phyloP scores from a whole-genome alignment of 2,797 vertebrate genomes.

The Gila robusta region DNA sequence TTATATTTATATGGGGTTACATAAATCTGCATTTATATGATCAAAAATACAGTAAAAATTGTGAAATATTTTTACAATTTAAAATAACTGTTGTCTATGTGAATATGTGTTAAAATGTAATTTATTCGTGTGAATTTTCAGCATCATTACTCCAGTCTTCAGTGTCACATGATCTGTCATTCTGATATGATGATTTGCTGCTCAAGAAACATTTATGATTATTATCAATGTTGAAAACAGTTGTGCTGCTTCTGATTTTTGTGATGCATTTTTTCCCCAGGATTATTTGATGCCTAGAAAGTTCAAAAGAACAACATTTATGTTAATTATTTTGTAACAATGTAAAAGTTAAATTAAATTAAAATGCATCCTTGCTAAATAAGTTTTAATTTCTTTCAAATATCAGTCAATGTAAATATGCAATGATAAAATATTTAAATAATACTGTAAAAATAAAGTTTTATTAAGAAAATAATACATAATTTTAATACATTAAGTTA shows the following conservation, averaged over 20 bases:
- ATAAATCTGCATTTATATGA: not conserved
- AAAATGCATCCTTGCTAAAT: not conserved
- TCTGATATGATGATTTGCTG: not conserved
- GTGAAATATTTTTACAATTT: not conserved
- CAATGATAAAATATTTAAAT: not conserved
- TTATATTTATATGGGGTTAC: not conserved
- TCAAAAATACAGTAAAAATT: not conserved
- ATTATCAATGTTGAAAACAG: not conserved
- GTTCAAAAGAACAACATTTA: not conserved
- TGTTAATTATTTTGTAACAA: not conserved
- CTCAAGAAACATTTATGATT: not conserved
- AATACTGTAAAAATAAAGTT: not conserved
- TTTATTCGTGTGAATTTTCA: not conserved
- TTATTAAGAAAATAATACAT: not conserved
- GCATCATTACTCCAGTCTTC: conserved; percentile 3
- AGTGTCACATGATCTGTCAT: not conserved
- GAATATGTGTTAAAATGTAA: not conserved
- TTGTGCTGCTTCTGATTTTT: not conserved
- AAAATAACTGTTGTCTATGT: not conserved
- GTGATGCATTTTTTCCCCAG: not conserved
- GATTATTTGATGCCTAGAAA: not conserved
- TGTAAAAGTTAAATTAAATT: not conserved
- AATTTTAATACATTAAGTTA: not conserved
- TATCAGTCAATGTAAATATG: not conserved
- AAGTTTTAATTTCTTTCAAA: not conserved